These are phyloP conservation scores for Ascaphus truei DNA, from an alignment of 2,113 vertebrate genomes.

Conservation along the genomic window DNA sequence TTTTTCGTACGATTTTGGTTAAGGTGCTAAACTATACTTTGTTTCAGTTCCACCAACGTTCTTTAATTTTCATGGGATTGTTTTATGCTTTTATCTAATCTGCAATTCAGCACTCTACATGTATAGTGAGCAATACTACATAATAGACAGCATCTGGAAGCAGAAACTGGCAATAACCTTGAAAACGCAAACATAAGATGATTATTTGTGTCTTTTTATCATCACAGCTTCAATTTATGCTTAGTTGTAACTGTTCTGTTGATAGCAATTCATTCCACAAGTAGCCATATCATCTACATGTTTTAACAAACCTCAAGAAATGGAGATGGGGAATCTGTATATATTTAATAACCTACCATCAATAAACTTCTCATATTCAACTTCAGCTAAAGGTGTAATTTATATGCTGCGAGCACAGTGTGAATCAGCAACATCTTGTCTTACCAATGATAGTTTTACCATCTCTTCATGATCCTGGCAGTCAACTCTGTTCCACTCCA, in stretches of 20 bases:
- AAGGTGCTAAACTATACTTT: too few relatives aligned
- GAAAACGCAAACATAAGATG: neutral
- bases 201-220: neutral
- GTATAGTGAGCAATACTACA: neutral
- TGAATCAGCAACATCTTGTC: slow-evolving; percentile 43
- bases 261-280: neutral
- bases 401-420: slow-evolving; percentile 39
- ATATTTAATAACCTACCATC: neutral
- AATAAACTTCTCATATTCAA: slow-evolving; percentile 25
- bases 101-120: neutral
- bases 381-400: slow-evolving; percentile 29
- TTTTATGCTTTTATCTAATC: too few relatives aligned
- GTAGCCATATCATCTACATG: too few relatives aligned
- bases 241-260: neutral
- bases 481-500: slow-evolving; percentile 41
- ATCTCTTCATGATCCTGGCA: slow-evolving; percentile 40
- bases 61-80: too few relatives aligned
- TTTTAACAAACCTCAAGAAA: too few relatives aligned
- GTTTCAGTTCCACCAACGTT: too few relatives aligned
- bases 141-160: neutral
- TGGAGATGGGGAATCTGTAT: neutral
- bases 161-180: slow-evolving; percentile 6
- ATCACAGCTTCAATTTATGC: neutral
- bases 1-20: too few relatives aligned
- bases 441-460: slow-evolving; percentile 38